Base-by-base conservation (phyloP, 2,797 vertebrate species). In the Pseudochirops cupreus region DNA sequence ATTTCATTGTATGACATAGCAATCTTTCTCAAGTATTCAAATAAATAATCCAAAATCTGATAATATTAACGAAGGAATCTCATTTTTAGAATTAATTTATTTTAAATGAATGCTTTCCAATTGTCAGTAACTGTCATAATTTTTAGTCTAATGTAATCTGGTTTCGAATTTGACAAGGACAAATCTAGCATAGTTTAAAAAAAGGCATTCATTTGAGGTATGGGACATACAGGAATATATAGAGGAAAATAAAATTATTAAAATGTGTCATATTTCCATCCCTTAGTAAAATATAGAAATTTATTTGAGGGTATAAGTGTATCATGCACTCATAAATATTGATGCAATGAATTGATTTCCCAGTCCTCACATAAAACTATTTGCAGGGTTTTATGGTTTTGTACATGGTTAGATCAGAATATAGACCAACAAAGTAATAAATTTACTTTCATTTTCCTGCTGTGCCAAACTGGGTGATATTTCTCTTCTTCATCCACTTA, bases 51-150 rank as follows among this genome's bases (percentile, higher is more conserved):
- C n/a, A 74, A 74, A n/a, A 18, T n/a, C 33, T 74, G 62, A 74
- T n/a, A 67, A 67, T 16, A 74, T n/a, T 74, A 74, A 74, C 14
- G 33, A 28, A 74, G 29, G 18, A 4, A n/a, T 74, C 14, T 74
- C 16, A 74, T 74, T 67, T 67, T 67, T 74, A 39, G 14, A n/a
- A n/a, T 74, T 18, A 74, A 74, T 74, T 18, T 39, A n/a, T 14
- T 97, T 96, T 95, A 94, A 95, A 95, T 97, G 24, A 96, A 97
- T 97, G n/a, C 33, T 58, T 46, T 97, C 92, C 46, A 14, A 62
- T 50, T 94, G 33, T 91, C 33, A 90, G 62, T 74, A 33, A 62
- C 39, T 94, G 3, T 92, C 52, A 94, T 54, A 93, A 53, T 74
- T 82, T 91, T 95, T 89, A 74, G 24, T 62, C 96, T 97, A 96